Evolutionary conservation across 2,797 vertebrate species (phyloP).

Genomic region (Pseudochirops cupreus): DNA sequence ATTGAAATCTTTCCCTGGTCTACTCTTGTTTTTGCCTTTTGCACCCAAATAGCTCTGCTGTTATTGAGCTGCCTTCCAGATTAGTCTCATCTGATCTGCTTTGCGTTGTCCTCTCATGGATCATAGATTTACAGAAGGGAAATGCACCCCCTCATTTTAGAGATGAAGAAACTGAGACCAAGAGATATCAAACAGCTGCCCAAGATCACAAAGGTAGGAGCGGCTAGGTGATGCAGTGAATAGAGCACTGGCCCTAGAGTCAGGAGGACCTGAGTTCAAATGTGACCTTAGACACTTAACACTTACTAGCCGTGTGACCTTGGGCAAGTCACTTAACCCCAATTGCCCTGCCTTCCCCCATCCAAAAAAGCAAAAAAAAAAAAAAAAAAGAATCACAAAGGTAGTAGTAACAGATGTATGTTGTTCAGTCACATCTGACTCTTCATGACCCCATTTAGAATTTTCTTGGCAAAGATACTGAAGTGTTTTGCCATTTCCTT

Average conservation of each 20-base stretch:
- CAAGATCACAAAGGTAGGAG: not conserved
- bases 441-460: not conserved
- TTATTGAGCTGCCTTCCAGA: not conserved
- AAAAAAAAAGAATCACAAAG: not conserved
- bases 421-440: not conserved
- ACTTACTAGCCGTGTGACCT: too few species aligned
- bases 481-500: not conserved
- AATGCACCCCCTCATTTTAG: not conserved
- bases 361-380: too few species aligned
- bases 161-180: not conserved
- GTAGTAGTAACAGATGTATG: not conserved
- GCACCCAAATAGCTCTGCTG: slow-evolving; percentile 10
- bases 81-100: not conserved
- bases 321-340: too few species aligned
- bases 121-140: not conserved
- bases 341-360: too few species aligned
- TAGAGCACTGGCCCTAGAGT: too few species aligned
- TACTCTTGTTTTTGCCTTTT: slow-evolving; percentile 4
- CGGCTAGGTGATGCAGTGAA: too few species aligned
- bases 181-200: not conserved
- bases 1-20: not conserved
- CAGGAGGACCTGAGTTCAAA: too few species aligned
- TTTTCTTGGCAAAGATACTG: not conserved
- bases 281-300: too few species aligned
- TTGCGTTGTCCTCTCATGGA: not conserved